phyloP scores from a whole-genome alignment of 2,888 invertebrate genomes.

The Hydrotaea diabolus region DNA sequence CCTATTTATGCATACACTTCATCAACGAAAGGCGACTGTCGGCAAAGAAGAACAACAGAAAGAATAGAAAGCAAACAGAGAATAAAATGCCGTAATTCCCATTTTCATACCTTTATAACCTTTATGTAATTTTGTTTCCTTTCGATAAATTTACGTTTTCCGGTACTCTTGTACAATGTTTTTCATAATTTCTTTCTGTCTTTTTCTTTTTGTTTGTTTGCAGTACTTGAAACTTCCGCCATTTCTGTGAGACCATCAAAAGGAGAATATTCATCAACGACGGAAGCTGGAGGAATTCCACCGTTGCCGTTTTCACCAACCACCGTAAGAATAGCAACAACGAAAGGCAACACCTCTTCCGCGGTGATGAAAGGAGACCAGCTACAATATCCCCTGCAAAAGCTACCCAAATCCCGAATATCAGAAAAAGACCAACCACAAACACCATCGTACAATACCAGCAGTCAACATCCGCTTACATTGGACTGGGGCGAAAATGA shows the following conservation, averaged over 20 bases:
- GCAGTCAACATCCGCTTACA: conserved; percentile 1
- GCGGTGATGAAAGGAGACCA: conserved; percentile 40
- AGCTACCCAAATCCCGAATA: not conserved
- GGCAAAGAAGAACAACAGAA: not conserved
- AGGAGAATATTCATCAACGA: conserved; percentile 27
- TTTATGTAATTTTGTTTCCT: conserved; percentile 12
- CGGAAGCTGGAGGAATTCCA: not conserved
- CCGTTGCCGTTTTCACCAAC: conserved; percentile 1
- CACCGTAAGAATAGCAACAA: not conserved
- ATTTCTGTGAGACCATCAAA: conserved; percentile 51
- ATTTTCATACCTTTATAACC: not conserved
- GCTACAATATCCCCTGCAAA: conserved; percentile 22
- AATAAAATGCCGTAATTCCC: conserved; percentile 1
- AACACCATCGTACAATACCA: not conserved
- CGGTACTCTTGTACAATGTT: conserved; percentile 3
- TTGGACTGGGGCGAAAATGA: conserved; percentile 32
- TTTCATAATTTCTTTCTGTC: conserved; percentile 35
- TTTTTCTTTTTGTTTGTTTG: conserved; percentile 25
- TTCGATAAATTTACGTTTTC: conserved; percentile 59
- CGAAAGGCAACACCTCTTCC: conserved; percentile 33
- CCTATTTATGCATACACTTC: not conserved
- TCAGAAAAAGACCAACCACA: not conserved
- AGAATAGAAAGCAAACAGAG: not conserved
- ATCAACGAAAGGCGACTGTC: no score
- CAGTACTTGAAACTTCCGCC: conserved; percentile 65